Evolutionary conservation across 2,797 vertebrate species (phyloP).

Genomic region (Catharus ustulatus): DNA sequence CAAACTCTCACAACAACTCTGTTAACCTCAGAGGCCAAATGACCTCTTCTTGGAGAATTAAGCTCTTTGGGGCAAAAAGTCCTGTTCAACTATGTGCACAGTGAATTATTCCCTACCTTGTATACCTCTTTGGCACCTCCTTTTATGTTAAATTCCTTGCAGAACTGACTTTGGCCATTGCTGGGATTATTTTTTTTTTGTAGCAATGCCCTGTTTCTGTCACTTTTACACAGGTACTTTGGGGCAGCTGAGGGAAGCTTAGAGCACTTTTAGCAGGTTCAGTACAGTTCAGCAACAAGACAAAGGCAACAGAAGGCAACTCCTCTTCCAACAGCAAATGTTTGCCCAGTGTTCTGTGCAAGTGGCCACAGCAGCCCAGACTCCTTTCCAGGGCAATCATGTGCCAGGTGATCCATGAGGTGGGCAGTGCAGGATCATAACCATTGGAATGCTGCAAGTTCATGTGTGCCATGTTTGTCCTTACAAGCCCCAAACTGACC

Average conservation of each 20-base stretch:
- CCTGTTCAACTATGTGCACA: accelerated
- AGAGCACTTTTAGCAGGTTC: neutral
- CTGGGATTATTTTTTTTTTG: neutral
- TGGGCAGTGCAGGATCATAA: neutral
- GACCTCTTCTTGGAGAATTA: neutral
- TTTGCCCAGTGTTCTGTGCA: neutral
- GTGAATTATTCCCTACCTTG: neutral
- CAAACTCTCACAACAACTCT: neutral
- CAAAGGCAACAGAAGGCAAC: neutral
- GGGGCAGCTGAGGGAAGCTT: neutral
- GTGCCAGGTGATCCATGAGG: neutral
- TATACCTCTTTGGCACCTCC: neutral
- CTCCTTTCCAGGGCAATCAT: neutral
- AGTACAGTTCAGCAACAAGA: neutral
- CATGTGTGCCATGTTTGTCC: neutral
- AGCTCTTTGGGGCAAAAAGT: neutral
- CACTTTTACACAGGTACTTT: neutral
- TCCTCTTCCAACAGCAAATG: neutral
- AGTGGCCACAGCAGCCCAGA: neutral
- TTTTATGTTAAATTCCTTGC: neutral
- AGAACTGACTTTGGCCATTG: neutral
- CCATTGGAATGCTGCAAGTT: neutral
- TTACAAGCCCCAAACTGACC: neutral
- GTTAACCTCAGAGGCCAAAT: neutral
- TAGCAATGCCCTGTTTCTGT: neutral